Conservation (phyloP, 2,888 invertebrate species). For the Drosophila vallismaia region DNA sequence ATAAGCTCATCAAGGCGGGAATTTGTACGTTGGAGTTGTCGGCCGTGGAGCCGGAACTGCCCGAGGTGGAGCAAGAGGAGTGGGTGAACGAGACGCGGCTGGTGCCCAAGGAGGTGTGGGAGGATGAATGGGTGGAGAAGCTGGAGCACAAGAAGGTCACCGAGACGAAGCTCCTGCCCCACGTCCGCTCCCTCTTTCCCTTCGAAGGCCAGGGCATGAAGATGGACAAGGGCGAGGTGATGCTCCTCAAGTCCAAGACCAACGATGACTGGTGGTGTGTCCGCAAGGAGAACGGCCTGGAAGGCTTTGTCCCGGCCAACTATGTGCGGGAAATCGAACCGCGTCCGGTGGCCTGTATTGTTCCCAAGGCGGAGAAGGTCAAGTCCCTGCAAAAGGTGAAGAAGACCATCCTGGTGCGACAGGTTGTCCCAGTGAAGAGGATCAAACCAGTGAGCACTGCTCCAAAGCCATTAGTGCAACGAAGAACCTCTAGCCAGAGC, state of each 20-base stretch:
- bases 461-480: conserved; percentile 82
- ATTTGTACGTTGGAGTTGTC: conserved; percentile 85
- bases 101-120: conserved; percentile 96
- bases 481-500: conserved; percentile 82
- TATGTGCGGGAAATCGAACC: conserved; percentile 97
- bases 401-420: conserved; percentile 94
- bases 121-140: conserved; percentile 94
- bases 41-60: conserved; percentile 86
- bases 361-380: conserved; percentile 93
- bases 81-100: conserved; percentile 91
- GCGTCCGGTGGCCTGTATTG: conserved; percentile 91
- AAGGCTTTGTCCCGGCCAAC: conserved; percentile 99
- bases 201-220: conserved; percentile 97
- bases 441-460: conserved; percentile 84
- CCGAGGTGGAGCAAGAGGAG: conserved; percentile 88
- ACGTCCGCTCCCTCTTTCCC: conserved; percentile 93
- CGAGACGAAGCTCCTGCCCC: conserved; percentile 94
- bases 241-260: conserved; percentile 96
- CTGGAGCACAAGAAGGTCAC: conserved; percentile 93
- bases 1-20: conserved; percentile 89
- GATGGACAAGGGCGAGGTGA: conserved; percentile 94
- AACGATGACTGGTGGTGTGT: conserved; percentile 99
- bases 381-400: conserved; percentile 93
- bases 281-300: conserved; percentile 94
- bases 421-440: conserved; percentile 91